These are phyloP conservation scores for Conger conger DNA, from an alignment of 2,113 vertebrate genomes.

Conservation along the genomic window DNA sequence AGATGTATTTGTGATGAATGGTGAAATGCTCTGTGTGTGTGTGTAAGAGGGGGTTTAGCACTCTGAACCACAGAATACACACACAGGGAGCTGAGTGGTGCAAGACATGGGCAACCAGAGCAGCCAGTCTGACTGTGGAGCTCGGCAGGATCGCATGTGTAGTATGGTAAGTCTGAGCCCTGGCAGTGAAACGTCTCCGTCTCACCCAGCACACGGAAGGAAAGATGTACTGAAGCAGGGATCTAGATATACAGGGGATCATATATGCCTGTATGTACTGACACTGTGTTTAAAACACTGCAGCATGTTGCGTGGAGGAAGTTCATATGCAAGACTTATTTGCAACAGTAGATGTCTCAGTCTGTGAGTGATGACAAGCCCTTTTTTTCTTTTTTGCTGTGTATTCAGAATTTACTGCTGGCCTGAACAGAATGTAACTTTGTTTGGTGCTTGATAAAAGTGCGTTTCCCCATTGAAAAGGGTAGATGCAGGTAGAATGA, in stretches of 20 bases:
- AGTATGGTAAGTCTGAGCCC: not conserved
- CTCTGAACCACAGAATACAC: not conserved
- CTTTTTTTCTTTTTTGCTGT: not conserved
- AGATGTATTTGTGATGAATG: not conserved
- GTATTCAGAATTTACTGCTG: no score
- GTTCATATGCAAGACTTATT: not conserved
- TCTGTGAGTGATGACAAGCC: not conserved
- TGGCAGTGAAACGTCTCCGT: no score
- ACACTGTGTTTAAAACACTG: not conserved
- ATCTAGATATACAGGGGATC: not conserved
- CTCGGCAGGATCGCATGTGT: not conserved
- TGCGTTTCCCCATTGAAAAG: no score
- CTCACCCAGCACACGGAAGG: no score
- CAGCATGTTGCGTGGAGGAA: not conserved
- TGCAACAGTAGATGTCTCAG: not conserved
- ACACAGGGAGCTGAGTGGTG: not conserved
- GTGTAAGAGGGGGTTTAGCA: not conserved
- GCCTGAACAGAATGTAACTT: no score
- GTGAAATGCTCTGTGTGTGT: not conserved
- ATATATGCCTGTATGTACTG: not conserved
- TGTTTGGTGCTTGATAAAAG: no score
- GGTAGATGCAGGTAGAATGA: no score
- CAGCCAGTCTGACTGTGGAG: not conserved
- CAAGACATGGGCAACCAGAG: not conserved
- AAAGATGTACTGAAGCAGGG: not conserved